Evolutionary conservation across 2,797 vertebrate species (phyloP), one percentile per base, ranked within the genome.

Genomic region (Zalophus californianus): DNA sequence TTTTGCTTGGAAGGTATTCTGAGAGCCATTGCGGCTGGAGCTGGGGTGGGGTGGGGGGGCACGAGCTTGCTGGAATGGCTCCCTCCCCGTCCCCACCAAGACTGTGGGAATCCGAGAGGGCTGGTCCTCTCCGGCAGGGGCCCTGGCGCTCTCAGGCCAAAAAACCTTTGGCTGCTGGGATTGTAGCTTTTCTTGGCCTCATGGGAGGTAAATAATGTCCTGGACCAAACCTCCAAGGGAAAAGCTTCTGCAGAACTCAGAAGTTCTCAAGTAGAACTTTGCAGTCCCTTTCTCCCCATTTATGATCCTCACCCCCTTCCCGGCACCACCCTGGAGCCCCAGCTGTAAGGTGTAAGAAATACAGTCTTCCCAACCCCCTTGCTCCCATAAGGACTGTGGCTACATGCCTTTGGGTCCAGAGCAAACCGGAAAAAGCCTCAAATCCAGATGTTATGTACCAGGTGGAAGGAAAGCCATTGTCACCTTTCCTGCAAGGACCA

Each of bases 381-480:
- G 5, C 54, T 86, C 68, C 94, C n/a, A 48, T 15, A 60, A 18
- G 48, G 38, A 64, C 64, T 25, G 1, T 21, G 48, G 62, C 6
- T 3, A 58, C 79, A 48, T 5, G 32, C 90, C 48, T 72, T 21
- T 48, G 72, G 41, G 32, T 73, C n/a, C 60, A 52, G 52, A 56
- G 16, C 7, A 25, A 85, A 54, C 56, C 56, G 56, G 44, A 79
- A 64, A 90, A 91, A 12, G 2, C 21, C 80, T 86, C 70, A 27
- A 25, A 3, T 38, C 56, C 62, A 73, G 44, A 41, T 58, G 5
- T 41, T 18, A 21, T 0, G 62, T 21, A 32, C 38, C 14, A 1
- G n/a, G 5, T 1, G 4, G 25, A n/a, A 29, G 12, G 7, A 20
- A n/a, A 3, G n/a, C 38, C 41, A 0, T 35, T 52, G 4, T n/a